Percentiles rank a stretch among this genome's conserved stretches.
These are phyloP conservation scores for Chelidonichthys spinosus DNA, from an alignment of 2,797 vertebrate species.

Conservation along the genomic window DNA sequence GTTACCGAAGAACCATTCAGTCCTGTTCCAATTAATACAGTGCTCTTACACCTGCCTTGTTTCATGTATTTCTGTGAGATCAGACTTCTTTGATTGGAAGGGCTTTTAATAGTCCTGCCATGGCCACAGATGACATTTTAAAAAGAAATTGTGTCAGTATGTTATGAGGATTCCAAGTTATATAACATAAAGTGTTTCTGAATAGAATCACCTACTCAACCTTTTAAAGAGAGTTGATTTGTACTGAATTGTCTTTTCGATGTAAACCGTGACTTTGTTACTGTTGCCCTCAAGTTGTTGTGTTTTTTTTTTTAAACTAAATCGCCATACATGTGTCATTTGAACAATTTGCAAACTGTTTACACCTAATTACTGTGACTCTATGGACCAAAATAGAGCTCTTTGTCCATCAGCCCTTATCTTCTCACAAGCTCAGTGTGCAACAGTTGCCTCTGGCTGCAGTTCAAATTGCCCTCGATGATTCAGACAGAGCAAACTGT, in stretches of 20 bases:
- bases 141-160: too few relatives aligned
- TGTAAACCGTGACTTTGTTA: neutral
- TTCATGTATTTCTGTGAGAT: too few relatives aligned
- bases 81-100: neutral
- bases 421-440: constrained; percentile 25
- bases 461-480: constrained; percentile 48
- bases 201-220: neutral
- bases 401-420: constrained; percentile 41
- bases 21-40: neutral
- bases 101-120: too few relatives aligned
- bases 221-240: neutral
- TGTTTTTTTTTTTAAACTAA: neutral
- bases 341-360: constrained; percentile 5
- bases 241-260: neutral
- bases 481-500: constrained; percentile 43
- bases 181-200: too few relatives aligned
- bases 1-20: neutral
- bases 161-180: too few relatives aligned
- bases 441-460: constrained; percentile 39
- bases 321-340: neutral
- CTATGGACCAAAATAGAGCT: constrained; percentile 26
- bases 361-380: constrained; percentile 19
- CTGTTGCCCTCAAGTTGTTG: neutral
- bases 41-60: neutral
- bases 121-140: too few relatives aligned